Percentiles rank a stretch among this genome's conserved stretches.
Conservation (phyloP, 2,888 invertebrate species). For the Harpalus rubripes region DNA sequence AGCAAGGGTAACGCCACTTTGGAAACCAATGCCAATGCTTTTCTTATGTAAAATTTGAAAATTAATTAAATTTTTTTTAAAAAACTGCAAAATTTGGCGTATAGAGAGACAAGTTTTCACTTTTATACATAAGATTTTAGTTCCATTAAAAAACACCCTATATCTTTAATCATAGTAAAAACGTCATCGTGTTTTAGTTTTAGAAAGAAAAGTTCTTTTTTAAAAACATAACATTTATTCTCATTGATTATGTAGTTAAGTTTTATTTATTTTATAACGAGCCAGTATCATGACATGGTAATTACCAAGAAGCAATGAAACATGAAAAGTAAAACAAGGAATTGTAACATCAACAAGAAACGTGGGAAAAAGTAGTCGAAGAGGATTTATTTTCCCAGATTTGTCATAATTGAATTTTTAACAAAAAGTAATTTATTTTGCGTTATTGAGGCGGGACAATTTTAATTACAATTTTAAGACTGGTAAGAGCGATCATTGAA, state of each 20-base stretch:
- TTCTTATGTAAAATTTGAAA: too few relatives aligned
- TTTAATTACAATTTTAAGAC: constrained; percentile 66
- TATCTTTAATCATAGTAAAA: background rate
- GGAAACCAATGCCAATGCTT: too few relatives aligned
- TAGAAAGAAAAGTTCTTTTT: background rate
- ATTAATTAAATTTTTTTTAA: too few relatives aligned
- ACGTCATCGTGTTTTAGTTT: background rate
- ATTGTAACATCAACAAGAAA: constrained; percentile 44
- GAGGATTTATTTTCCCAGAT: constrained; percentile 54
- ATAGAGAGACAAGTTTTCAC: too few relatives aligned
- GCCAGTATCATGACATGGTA: background rate
- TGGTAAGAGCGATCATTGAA: constrained; percentile 61
- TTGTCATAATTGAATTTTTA: constrained; percentile 61
- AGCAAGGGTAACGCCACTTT: too few relatives aligned
- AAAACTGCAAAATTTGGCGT: too few relatives aligned
- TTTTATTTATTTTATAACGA: constrained; percentile 23
- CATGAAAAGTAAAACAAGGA: constrained; percentile 30
- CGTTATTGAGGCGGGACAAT: constrained; percentile 61
- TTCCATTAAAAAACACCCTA: background rate
- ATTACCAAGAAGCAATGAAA: constrained; percentile 24
- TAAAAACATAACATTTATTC: background rate
- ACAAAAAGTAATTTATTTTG: constrained; percentile 62
- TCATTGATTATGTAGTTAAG: constrained; percentile 1
- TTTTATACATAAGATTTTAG: too few relatives aligned
- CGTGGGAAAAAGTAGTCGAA: constrained; percentile 28